Evolutionary conservation across 2,888 invertebrate genomes (phyloP).

Genomic region (Rugalucina vietnamica): DNA sequence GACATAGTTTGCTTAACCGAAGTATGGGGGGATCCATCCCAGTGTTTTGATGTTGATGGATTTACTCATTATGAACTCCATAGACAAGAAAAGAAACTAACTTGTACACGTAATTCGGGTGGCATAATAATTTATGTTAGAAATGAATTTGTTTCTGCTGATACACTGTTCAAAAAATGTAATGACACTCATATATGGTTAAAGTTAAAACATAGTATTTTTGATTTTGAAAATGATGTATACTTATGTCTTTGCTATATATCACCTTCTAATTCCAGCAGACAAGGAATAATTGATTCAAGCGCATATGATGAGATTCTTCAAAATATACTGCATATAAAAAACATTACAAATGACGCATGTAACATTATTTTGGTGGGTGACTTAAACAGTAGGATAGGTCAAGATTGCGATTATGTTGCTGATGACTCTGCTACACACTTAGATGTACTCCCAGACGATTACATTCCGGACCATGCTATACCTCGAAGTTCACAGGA

Average conservation of each 20-base stretch:
- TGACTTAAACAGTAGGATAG: not conserved
- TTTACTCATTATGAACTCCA: not conserved
- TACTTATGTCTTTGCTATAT: not conserved
- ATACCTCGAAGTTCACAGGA: not conserved
- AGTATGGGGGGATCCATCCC: conserved; percentile 5
- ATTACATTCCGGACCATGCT: not conserved
- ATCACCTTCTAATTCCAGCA: not conserved
- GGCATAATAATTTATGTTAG: not conserved
- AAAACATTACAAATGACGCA: not conserved
- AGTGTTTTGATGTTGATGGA: not conserved
- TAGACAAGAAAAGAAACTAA: not conserved
- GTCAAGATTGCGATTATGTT: not conserved
- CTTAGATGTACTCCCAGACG: not conserved
- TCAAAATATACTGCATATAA: not conserved
- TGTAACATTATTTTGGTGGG: not conserved
- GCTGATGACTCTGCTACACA: not conserved
- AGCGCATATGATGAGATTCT: not conserved
- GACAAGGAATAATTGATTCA: not conserved
- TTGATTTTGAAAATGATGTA: not conserved
- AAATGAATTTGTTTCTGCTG: not conserved
- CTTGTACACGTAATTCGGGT: not conserved
- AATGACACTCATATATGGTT: not conserved
- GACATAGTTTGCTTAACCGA: conserved; percentile 3
- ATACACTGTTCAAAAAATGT: not conserved
- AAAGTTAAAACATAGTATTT: not conserved